phyloP scores from a whole-genome alignment of 2,797 vertebrate genomes.

The Scolopax bukidnonensis region DNA sequence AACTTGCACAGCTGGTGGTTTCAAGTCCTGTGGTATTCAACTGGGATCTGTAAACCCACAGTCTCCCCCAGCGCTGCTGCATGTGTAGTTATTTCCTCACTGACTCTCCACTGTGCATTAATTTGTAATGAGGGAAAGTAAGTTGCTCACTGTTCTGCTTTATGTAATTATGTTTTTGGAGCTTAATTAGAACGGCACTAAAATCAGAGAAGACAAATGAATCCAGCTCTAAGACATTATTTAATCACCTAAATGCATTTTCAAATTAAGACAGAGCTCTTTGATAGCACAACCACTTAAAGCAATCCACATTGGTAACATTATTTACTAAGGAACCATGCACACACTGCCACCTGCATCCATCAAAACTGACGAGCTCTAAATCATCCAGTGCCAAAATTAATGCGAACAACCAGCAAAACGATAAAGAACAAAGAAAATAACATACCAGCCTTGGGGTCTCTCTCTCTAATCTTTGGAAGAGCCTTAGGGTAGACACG shows the following conservation, averaged over 20 bases:
- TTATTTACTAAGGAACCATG: conserved; percentile 50
- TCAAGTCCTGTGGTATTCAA: neutral
- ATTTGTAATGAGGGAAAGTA: conserved; percentile 15
- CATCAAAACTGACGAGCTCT: conserved; percentile 43
- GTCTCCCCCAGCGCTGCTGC: neutral
- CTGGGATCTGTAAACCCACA: neutral
- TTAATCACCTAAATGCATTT: conserved; percentile 63
- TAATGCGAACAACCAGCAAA: conserved; percentile 52
- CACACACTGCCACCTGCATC: conserved; percentile 44
- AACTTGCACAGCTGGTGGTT: neutral
- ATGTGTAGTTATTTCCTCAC: neutral
- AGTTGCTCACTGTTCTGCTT: conserved; percentile 33
- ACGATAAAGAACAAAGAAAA: conserved; percentile 67
- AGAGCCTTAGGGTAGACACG: neutral
- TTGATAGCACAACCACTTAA: conserved; percentile 60
- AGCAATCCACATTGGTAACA: conserved; percentile 22
- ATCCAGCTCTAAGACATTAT: conserved; percentile 50
- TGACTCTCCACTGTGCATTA: neutral
- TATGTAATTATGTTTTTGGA: conserved; percentile 32
- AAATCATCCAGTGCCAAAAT: conserved; percentile 67
- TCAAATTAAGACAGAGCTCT: conserved; percentile 53
- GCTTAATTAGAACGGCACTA: conserved; percentile 26
- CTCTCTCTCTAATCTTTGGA: conserved; percentile 56
- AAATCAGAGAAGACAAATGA: conserved; percentile 52
- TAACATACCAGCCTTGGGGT: neutral